Percentiles rank a stretch among this genome's conserved stretches.
phyloP scores from a whole-genome alignment of 2,888 invertebrate genomes.

The Phaonia tiefii region DNA sequence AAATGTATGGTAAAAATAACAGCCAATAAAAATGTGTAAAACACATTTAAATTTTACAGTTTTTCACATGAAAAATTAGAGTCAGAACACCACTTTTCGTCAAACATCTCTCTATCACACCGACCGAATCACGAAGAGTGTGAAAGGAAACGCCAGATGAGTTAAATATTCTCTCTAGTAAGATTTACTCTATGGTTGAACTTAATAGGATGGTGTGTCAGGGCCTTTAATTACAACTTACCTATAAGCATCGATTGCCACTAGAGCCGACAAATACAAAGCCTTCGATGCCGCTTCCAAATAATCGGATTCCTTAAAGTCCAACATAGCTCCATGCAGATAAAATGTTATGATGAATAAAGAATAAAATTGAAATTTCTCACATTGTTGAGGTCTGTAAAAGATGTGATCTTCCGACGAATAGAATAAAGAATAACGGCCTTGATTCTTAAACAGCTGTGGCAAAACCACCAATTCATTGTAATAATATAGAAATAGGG shows the following conservation, averaged over 20 bases:
- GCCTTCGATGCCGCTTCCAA: conserved; percentile 78
- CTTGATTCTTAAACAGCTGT: conserved; percentile 78
- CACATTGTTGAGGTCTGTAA: conserved; percentile 78
- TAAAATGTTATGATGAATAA: conserved; percentile 79
- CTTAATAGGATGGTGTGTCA: too few relatives aligned
- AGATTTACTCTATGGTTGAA: too few relatives aligned
- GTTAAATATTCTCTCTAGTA: too few relatives aligned
- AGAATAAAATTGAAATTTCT: conserved; percentile 79
- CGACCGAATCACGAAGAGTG: too few relatives aligned
- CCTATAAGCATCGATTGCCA: conserved; percentile 78
- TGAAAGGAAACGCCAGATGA: too few relatives aligned
- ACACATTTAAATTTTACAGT: too few relatives aligned
- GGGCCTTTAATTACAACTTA: too few relatives aligned
- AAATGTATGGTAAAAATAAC: too few relatives aligned
- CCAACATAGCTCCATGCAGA: conserved; percentile 78
- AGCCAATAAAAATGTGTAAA: too few relatives aligned
- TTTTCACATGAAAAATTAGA: too few relatives aligned
- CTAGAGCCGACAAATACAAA: conserved; percentile 75
- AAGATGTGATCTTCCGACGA: conserved; percentile 80
- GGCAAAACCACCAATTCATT: conserved; percentile 80
- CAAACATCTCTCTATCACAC: too few relatives aligned
- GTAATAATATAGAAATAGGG: conserved; percentile 78
- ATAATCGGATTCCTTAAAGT: conserved; percentile 77
- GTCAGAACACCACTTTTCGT: too few relatives aligned
- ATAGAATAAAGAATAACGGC: conserved; percentile 78